A percentile compares a stretch with the other conserved stretches of the same genome.
Evolutionary conservation across 2,888 invertebrate species (phyloP).

Genomic region (Ellobium chinense): DNA sequence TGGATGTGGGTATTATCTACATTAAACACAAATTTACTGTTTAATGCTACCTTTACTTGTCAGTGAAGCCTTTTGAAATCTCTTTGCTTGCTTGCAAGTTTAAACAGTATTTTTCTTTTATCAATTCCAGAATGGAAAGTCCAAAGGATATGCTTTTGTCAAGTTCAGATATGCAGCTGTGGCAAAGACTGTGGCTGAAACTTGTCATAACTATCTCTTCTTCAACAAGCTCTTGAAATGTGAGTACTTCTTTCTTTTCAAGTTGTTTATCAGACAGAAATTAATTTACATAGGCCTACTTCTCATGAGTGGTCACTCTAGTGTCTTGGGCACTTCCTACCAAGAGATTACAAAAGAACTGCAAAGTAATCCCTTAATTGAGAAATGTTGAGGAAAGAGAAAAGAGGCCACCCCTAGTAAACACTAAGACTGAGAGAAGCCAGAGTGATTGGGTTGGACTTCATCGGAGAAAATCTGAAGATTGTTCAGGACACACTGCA

Average conservation of each 20-base stretch:
- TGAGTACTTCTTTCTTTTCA: slow-evolving; percentile 77
- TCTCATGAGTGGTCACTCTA: too few relatives aligned
- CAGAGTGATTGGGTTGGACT: too few relatives aligned
- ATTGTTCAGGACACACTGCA: too few relatives aligned
- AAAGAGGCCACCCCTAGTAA: too few relatives aligned
- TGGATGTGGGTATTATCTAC: neutral
- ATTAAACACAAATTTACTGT: neutral
- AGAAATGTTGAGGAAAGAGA: too few relatives aligned
- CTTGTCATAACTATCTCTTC: slow-evolving; percentile 99
- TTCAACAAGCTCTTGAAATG: slow-evolving; percentile 93
- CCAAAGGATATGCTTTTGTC: slow-evolving; percentile 93
- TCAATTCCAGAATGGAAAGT: slow-evolving; percentile 86
- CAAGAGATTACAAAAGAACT: too few relatives aligned
- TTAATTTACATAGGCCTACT: too few relatives aligned
- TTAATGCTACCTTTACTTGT: neutral
- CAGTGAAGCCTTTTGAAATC: neutral
- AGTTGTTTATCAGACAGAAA: too few relatives aligned
- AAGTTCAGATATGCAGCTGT: slow-evolving; percentile 92
- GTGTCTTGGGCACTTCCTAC: too few relatives aligned
- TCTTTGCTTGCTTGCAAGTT: neutral
- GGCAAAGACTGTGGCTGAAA: slow-evolving; percentile 94
- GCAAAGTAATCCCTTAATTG: too few relatives aligned
- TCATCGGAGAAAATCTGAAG: too few relatives aligned
- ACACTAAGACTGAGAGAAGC: too few relatives aligned
- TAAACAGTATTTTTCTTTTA: neutral